Percentiles rank a stretch among this genome's conserved stretches.
phyloP scores from a whole-genome alignment of 2,888 invertebrate species.

The Coelinius sp. region DNA sequence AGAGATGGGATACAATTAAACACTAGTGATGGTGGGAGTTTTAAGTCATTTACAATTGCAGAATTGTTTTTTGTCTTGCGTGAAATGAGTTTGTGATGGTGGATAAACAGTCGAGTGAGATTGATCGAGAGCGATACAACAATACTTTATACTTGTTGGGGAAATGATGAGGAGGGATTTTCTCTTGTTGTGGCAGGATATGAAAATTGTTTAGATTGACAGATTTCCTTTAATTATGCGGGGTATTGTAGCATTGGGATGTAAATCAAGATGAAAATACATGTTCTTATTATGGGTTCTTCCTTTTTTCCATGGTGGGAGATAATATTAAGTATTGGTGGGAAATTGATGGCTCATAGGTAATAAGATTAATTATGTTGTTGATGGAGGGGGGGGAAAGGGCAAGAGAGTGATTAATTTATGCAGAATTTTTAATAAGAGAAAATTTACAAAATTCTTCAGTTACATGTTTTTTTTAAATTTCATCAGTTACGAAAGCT shows the following conservation, averaged over 20 bases:
- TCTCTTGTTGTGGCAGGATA: not conserved
- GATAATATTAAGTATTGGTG: not conserved
- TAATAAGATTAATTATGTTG: too few species aligned
- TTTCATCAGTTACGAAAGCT: too few species aligned
- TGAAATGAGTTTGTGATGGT: not conserved
- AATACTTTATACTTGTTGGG: not conserved
- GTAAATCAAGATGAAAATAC: not conserved
- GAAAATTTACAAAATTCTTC: not conserved
- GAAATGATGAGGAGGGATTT: not conserved
- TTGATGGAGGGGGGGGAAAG: too few species aligned
- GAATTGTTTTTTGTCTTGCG: not conserved
- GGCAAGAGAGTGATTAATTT: not conserved
- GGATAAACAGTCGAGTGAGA: not conserved
- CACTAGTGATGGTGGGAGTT: not conserved
- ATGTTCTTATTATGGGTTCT: not conserved
- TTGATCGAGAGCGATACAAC: slow-evolving; percentile 1
- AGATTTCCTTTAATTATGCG: not conserved
- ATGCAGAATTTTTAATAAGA: not conserved
- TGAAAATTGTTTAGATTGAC: not conserved
- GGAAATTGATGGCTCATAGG: not conserved
- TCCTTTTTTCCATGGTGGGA: not conserved
- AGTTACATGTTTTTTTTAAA: too few species aligned
- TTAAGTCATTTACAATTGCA: not conserved
- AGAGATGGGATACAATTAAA: slow-evolving; percentile 37
- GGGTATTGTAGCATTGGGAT: not conserved